Conservation (phyloP, 1,140 invertebrate species). For the Paralvinella palmiformis region DNA sequence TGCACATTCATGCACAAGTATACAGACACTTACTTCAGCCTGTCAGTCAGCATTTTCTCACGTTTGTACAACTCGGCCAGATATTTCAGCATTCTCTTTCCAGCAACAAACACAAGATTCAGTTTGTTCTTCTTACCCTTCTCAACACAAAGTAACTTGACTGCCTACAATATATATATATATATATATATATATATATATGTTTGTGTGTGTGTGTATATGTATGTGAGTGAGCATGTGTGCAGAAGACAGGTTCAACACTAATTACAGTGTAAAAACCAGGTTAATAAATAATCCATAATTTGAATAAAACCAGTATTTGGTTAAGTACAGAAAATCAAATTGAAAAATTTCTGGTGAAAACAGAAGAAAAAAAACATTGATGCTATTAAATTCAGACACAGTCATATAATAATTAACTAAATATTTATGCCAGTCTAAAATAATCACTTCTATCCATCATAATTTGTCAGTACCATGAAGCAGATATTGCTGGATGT, state of each 20-base stretch:
- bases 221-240: background rate
- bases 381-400: too few species aligned
- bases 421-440: too few species aligned
- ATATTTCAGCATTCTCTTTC: conserved; percentile 59
- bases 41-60: conserved; percentile 61
- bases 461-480: too few species aligned
- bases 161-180: conserved; percentile 45
- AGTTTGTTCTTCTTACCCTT: conserved; percentile 68
- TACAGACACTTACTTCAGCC: conserved; percentile 59
- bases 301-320: too few species aligned
- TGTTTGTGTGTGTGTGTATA: background rate
- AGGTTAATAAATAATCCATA: too few species aligned
- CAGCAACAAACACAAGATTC: conserved; percentile 66
- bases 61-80: conserved; percentile 58
- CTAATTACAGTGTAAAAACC: too few species aligned
- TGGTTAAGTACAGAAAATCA: too few species aligned
- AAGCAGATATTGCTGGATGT: too few species aligned
- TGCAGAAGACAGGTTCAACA: background rate
- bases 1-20: background rate
- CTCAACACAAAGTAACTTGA: conserved; percentile 66
- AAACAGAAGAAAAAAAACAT: too few species aligned
- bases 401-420: too few species aligned
- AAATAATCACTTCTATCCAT: too few species aligned
- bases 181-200: background rate
- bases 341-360: too few species aligned